Evolutionary conservation across 2,797 vertebrate species (phyloP).

Genomic region (Catamblyrhynchus diadema): DNA sequence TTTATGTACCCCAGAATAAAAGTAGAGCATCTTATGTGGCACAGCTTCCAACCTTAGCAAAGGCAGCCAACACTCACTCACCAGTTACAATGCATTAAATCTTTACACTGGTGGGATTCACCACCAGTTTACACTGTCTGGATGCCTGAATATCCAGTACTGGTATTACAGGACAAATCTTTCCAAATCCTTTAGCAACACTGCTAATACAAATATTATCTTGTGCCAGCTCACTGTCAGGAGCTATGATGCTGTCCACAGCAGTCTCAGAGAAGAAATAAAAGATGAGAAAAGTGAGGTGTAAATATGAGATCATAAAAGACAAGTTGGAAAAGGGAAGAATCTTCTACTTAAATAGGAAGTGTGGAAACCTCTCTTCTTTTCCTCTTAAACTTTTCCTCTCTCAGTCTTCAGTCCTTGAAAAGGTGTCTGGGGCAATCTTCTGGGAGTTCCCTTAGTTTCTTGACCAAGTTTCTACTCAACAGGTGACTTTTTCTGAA

Average conservation of each 20-base stretch:
- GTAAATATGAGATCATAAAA: background rate
- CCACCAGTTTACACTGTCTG: background rate
- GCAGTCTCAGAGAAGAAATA: background rate
- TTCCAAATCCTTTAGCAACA: slow-evolving; percentile 8
- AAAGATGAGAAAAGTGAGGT: background rate
- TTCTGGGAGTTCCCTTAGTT: background rate
- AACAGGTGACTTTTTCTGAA: background rate
- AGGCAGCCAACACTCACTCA: background rate
- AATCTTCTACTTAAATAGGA: background rate
- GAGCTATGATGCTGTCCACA: background rate
- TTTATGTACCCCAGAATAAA: background rate
- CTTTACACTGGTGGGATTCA: background rate
- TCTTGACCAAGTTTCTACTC: background rate
- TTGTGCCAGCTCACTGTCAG: background rate
- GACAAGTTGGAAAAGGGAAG: background rate
- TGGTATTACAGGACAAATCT: background rate
- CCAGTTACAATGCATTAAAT: background rate
- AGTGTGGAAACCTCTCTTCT: background rate
- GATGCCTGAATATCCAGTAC: background rate
- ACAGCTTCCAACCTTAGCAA: background rate
- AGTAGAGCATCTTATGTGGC: background rate
- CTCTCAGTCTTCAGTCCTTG: background rate
- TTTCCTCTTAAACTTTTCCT: background rate
- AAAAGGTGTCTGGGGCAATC: background rate
- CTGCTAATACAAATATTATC: background rate